Evolutionary conservation across 1,140 invertebrate species (phyloP).

Genomic region (Monochamus saltuarius): DNA sequence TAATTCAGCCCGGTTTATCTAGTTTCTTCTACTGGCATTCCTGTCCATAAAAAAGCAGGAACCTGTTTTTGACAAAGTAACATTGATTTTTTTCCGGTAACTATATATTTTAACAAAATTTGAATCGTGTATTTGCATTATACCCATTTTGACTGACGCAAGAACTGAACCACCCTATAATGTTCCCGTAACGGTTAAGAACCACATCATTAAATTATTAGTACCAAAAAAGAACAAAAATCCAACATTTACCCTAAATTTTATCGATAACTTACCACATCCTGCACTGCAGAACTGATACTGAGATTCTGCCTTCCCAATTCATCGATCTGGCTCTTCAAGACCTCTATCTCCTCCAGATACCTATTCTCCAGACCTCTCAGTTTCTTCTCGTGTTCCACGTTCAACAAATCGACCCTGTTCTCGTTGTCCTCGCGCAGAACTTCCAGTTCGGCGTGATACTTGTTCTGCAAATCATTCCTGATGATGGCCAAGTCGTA

Average conservation of each 20-base stretch:
- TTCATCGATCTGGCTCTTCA: conserved; percentile 56
- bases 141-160: too few relatives aligned
- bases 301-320: conserved; percentile 46
- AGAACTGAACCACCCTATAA: too few relatives aligned
- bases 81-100: too few relatives aligned
- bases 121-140: too few relatives aligned
- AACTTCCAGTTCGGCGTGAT: conserved; percentile 46
- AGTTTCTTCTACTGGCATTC: too few relatives aligned
- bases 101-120: too few relatives aligned
- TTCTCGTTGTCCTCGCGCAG: conserved; percentile 52
- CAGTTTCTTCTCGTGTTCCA: conserved; percentile 53
- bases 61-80: too few relatives aligned
- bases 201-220: background rate
- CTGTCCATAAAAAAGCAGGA: too few relatives aligned
- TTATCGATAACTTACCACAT: conserved; percentile 54
- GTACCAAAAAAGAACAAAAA: background rate
- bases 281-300: conserved; percentile 52
- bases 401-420: conserved; percentile 53
- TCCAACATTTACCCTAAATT: background rate
- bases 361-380: conserved; percentile 54
- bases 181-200: too few relatives aligned
- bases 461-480: conserved; percentile 33
- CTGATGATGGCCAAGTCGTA: conserved; percentile 29
- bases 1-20: too few relatives aligned
- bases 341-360: conserved; percentile 52